Percentiles rank a stretch among this genome's conserved stretches.
phyloP scores from a whole-genome alignment of 2,113 vertebrate genomes.

The Galeopterus variegatus region DNA sequence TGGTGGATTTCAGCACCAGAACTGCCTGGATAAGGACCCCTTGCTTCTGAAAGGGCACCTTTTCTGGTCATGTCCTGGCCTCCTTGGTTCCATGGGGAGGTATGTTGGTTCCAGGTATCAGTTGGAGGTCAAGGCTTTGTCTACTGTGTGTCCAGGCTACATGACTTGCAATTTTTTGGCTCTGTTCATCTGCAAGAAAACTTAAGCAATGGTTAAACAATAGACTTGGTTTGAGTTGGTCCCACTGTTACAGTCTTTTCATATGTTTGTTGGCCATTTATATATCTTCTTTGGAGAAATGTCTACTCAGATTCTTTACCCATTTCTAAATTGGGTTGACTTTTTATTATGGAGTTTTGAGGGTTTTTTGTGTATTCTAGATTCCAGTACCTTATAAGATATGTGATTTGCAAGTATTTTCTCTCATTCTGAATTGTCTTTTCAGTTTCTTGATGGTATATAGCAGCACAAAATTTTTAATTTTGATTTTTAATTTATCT shows the following conservation, averaged over 20 bases:
- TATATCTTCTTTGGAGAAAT: neutral
- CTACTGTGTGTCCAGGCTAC: too few relatives aligned
- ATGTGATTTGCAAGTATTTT: neutral
- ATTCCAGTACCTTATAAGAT: neutral
- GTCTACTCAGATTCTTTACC: neutral
- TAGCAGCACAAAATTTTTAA: neutral
- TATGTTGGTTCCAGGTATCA: too few relatives aligned
- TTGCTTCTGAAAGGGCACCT: too few relatives aligned
- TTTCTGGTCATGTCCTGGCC: too few relatives aligned
- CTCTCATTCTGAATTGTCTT: slow-evolving; percentile 33
- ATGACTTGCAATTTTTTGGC: too few relatives aligned
- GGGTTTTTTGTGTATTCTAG: neutral
- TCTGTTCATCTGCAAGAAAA: too few relatives aligned
- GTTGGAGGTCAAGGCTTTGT: too few relatives aligned
- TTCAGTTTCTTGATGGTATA: neutral
- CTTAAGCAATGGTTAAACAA: too few relatives aligned
- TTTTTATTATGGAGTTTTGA: slow-evolving; percentile 23
- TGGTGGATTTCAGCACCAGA: too few relatives aligned
- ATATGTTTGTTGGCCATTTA: neutral
- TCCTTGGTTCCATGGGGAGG: too few relatives aligned
- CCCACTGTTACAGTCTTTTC: neutral
- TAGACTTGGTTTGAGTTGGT: too few relatives aligned
- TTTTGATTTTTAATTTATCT: neutral
- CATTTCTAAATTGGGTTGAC: neutral
- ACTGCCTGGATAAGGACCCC: too few relatives aligned